Evolutionary conservation across 2,888 invertebrate genomes (phyloP).

Genomic region (Eristalinus sepulchralis): DNA sequence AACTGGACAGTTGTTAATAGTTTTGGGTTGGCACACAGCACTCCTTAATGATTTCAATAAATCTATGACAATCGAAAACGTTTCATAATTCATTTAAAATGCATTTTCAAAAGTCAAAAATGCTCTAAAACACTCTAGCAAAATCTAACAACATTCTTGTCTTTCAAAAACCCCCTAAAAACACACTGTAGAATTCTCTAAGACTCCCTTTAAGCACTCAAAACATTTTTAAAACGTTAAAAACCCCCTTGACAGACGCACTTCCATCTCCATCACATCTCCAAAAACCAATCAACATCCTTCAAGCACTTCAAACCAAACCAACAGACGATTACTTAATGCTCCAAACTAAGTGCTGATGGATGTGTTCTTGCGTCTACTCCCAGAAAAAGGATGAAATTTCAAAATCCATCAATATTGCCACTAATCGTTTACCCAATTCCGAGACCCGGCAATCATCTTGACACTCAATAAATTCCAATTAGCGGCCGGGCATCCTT

Average conservation of each 20-base stretch:
- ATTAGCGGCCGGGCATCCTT: background rate
- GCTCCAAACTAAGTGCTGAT: background rate
- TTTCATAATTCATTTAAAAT: no score
- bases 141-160: no score
- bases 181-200: no score
- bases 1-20: no score
- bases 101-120: no score
- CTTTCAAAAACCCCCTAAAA: no score
- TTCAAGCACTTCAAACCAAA: background rate
- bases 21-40: no score
- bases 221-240: background rate
- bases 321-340: background rate
- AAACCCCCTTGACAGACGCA: background rate
- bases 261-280: background rate
- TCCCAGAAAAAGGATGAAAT: background rate
- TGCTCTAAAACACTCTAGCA: no score
- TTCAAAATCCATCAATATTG: background rate
- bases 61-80: no score
- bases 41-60: no score
- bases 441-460: conserved; percentile 8
- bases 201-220: no score
- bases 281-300: background rate
- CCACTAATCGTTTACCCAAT: conserved; percentile 17
- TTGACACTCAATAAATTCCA: conserved; percentile 17
- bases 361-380: background rate